Evolutionary conservation across 2,888 invertebrate genomes (phyloP).

Genomic region (Eilema griseolum): DNA sequence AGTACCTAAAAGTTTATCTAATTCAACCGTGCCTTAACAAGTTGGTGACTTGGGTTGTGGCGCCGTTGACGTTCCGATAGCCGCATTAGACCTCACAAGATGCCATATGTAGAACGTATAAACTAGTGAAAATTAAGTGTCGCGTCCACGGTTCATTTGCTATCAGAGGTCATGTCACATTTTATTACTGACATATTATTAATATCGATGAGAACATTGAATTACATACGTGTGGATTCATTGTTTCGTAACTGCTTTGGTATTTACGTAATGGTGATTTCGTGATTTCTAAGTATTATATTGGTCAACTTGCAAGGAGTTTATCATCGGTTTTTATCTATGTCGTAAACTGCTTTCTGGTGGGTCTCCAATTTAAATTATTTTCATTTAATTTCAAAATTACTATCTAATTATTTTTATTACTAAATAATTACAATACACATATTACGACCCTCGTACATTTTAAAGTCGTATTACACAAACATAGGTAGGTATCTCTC

Average conservation of each 20-base stretch:
- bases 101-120: constrained; percentile 78
- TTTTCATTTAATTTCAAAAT: constrained; percentile 1
- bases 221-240: constrained; percentile 71
- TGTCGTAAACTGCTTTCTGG: constrained; percentile 30
- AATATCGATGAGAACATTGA: constrained; percentile 80
- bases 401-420: neutral
- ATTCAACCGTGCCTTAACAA: constrained; percentile 56
- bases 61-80: constrained; percentile 68
- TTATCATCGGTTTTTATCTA: constrained; percentile 45
- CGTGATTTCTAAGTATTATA: constrained; percentile 40
- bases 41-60: constrained; percentile 64
- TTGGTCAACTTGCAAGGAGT: constrained; percentile 41
- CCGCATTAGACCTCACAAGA: constrained; percentile 77
- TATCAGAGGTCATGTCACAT: constrained; percentile 82
- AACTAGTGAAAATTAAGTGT: constrained; percentile 85
- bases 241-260: constrained; percentile 69
- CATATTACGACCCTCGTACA: too few relatives aligned
- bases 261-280: constrained; percentile 36
- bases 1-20: neutral
- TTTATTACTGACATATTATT: constrained; percentile 84
- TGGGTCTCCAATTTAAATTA: neutral
- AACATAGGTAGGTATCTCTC: too few relatives aligned
- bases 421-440: neutral
- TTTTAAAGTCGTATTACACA: too few relatives aligned
- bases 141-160: constrained; percentile 73